These are phyloP conservation scores for Brachyalestes nurse DNA, from an alignment of 2,797 vertebrate genomes.

Conservation along the genomic window DNA sequence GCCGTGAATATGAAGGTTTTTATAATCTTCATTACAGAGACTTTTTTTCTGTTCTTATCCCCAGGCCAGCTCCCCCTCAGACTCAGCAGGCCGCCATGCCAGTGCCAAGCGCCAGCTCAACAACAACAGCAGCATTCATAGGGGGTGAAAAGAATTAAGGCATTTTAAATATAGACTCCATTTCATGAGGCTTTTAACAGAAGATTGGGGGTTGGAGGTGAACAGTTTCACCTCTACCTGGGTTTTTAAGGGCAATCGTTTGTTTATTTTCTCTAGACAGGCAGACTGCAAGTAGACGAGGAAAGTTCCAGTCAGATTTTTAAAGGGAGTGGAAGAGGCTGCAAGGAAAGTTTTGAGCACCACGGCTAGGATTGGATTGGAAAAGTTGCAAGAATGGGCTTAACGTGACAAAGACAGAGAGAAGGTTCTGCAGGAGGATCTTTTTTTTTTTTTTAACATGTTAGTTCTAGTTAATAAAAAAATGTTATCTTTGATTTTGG, in stretches of 20 bases:
- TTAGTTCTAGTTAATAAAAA: no score
- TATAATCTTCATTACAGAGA: slow-evolving; percentile 69
- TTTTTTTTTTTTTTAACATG: not conserved
- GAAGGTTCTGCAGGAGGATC: not conserved
- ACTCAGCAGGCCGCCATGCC: slow-evolving; percentile 67
- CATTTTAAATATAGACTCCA: slow-evolving; percentile 63
- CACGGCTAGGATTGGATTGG: not conserved
- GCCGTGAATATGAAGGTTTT: slow-evolving; percentile 66
- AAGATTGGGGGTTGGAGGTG: slow-evolving; percentile 16
- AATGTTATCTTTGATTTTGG: no score
- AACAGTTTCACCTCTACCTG: slow-evolving; percentile 62
- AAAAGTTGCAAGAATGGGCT: not conserved
- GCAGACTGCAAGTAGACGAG: slow-evolving; percentile 1
- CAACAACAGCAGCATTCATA: slow-evolving; percentile 70
- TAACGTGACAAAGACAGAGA: not conserved
- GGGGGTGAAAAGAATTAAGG: slow-evolving; percentile 66
- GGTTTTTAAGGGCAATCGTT: slow-evolving; percentile 3
- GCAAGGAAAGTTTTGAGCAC: slow-evolving; percentile 17
- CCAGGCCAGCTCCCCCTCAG: slow-evolving; percentile 64
- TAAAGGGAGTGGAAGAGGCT: not conserved
- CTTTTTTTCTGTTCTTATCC: slow-evolving; percentile 67
- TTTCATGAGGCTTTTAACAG: slow-evolving; percentile 48
- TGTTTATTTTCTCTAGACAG: not conserved
- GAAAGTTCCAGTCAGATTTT: slow-evolving; percentile 38
- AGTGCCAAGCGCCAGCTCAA: slow-evolving; percentile 67